Percentiles rank a stretch among this genome's conserved stretches.
These are phyloP conservation scores for Calliopsis andreniformis DNA, from an alignment of 1,140 invertebrate species.

Conservation along the genomic window DNA sequence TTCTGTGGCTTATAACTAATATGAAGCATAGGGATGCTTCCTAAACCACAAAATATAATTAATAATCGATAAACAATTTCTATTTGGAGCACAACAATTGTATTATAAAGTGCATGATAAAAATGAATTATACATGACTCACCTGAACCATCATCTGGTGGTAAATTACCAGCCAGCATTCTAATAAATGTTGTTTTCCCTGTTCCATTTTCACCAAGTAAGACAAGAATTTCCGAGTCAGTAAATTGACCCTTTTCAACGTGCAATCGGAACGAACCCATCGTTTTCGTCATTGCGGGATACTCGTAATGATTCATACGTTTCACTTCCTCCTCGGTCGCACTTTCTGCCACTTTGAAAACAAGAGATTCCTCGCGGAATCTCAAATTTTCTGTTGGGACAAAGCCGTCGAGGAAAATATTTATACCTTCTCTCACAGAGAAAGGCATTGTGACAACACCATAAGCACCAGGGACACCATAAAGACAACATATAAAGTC, in stretches of 20 bases:
- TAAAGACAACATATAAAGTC: slow-evolving; percentile 99
- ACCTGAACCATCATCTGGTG: slow-evolving; percentile 93
- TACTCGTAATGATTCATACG: slow-evolving; percentile 98
- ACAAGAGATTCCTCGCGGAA: slow-evolving; percentile 98
- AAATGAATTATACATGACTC: slow-evolving; percentile 46
- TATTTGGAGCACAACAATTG: too few species aligned
- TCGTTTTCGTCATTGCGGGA: slow-evolving; percentile 92
- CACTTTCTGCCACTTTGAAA: slow-evolving; percentile 99
- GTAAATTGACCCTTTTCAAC: slow-evolving; percentile 97
- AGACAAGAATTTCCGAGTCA: slow-evolving; percentile 99
- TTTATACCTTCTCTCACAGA: slow-evolving; percentile 99
- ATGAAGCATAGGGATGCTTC: slow-evolving; percentile 94
- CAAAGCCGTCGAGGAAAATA: slow-evolving; percentile 99
- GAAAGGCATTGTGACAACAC: slow-evolving; percentile 99
- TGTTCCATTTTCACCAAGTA: slow-evolving; percentile 99
- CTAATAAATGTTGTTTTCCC: slow-evolving; percentile 99
- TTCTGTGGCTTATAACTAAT: slow-evolving; percentile 99
- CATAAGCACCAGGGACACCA: slow-evolving; percentile 98
- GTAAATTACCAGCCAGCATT: slow-evolving; percentile 97
- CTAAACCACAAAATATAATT: slow-evolving; percentile 75
- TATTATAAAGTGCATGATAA: slow-evolving; percentile 17
- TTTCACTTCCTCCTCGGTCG: slow-evolving; percentile 98
- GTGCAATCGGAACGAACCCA: slow-evolving; percentile 91
- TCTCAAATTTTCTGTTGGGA: slow-evolving; percentile 99
- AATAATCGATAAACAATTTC: background rate